Evolutionary conservation across 2,888 invertebrate genomes (phyloP), one percentile per base, ranked within the genome.

Genomic region (Byasa hedistus): DNA sequence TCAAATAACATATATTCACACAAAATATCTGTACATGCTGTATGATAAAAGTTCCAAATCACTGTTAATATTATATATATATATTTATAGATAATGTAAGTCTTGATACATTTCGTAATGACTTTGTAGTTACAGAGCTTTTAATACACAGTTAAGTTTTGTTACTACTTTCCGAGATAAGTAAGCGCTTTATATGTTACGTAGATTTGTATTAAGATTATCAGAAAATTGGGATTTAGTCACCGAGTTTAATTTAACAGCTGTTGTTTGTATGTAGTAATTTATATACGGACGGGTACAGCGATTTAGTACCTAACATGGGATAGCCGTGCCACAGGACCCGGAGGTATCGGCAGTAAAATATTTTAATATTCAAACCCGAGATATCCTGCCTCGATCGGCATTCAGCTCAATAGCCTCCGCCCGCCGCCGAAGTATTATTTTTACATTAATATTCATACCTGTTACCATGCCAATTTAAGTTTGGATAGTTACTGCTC

Each of bases 311-410:
- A 3, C 65, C 60, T 51, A 60, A 65, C 56, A 60, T 44, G 60
- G 65, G 39, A 56, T 56, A 48, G 60, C 22, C 36, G 48, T 32
- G 48, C 56, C 55, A 44, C 32, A 23, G 24, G 24, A 63, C 23
- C 27, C 48, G 55, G 32, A n/a, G 48, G 44, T 57, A 57, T 60
- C 56, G 32, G 24, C 51, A 24, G 32, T 36, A 24, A 60, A 60
- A 65, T 65, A 65, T n/a, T 65, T 65, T 56, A 65, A 65, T 65
- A 65, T 65, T 55, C 65, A 65, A 32, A 56, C 48, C 65, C 60
- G 56, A 65, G 60, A 65, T 65, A 65, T 65, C 65, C 65, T 61
- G 65, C 51, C n/a, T 21, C 61, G 64, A 65, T 65, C 59, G 19
- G 61, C 65, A 61, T 65, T 57, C 65, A 57, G 51, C 61, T 51